Percentiles rank a stretch among this genome's conserved stretches.
Conservation (phyloP, 2,113 vertebrate species). For the Lycocorax pyrrhopterus region DNA sequence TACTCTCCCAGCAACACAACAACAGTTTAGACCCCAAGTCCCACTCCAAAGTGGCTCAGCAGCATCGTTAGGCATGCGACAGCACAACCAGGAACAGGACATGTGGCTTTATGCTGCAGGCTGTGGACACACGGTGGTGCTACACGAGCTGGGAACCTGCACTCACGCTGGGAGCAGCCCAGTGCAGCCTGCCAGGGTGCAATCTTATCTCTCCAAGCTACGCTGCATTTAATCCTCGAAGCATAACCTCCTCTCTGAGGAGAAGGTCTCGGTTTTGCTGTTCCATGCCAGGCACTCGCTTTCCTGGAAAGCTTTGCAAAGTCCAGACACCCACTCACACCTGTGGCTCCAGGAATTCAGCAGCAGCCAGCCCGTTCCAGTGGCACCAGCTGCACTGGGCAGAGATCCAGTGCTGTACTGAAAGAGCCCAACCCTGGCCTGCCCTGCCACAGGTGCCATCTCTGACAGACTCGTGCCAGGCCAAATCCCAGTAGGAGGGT, state of each 20-base stretch:
- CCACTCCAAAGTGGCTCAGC: not conserved
- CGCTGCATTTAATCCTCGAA: not conserved
- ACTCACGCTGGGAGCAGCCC: not conserved
- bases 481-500: not conserved
- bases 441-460: not conserved
- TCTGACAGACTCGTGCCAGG: not conserved
- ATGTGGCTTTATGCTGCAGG: not conserved
- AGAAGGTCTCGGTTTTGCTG: not conserved
- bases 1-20: not conserved
- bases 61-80: not conserved
- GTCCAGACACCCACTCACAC: not conserved
- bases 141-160: not conserved
- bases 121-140: conserved; percentile 67
- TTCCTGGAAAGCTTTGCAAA: not conserved
- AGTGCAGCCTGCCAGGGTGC: not conserved
- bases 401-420: not conserved
- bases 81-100: conserved; percentile 19
- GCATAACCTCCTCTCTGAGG: not conserved
- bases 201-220: not conserved
- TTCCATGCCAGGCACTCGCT: not conserved
- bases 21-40: not conserved
- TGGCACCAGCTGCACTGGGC: not conserved
- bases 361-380: not conserved
- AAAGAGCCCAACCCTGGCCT: not conserved
- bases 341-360: not conserved